These are phyloP conservation scores for Chironomus riparius DNA, from an alignment of 2,888 invertebrate genomes.

Conservation along the genomic window DNA sequence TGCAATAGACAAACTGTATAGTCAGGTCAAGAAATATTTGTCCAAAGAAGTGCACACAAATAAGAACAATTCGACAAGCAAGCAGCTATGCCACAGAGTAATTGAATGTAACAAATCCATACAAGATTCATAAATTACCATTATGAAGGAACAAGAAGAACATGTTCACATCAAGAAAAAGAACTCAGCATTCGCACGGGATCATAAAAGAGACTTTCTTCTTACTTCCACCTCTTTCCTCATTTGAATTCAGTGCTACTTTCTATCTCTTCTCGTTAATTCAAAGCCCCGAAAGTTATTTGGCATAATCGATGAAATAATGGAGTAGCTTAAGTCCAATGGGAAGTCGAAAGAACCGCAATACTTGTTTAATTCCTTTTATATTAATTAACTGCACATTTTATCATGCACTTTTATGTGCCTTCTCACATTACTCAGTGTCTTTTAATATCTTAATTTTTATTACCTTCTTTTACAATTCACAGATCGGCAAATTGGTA, in stretches of 20 bases:
- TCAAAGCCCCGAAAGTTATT: not conserved
- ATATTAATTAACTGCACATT: not conserved
- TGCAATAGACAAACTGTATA: no score
- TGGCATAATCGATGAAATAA: not conserved
- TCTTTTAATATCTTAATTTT: not conserved
- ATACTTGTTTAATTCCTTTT: not conserved
- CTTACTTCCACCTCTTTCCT: not conserved
- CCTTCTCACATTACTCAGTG: not conserved
- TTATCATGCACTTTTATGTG: not conserved
- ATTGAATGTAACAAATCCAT: not conserved
- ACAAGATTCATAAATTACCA: not conserved
- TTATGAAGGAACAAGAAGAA: no score
- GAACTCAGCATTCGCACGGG: not conserved
- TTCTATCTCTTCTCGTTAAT: not conserved
- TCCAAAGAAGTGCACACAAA: no score
- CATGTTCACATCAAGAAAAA: no score
- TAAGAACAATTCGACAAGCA: not conserved
- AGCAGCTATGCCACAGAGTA: not conserved
- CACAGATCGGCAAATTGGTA: constrained; percentile 84
- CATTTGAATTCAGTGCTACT: not conserved
- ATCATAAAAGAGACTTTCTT: not conserved
- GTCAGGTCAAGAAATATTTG: no score
- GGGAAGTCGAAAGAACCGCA: not conserved
- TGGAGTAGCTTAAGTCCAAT: not conserved
- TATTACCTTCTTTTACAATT: constrained; percentile 30